Conservation (phyloP, 2,113 vertebrate genomes). For the Halcyon senegalensis region DNA sequence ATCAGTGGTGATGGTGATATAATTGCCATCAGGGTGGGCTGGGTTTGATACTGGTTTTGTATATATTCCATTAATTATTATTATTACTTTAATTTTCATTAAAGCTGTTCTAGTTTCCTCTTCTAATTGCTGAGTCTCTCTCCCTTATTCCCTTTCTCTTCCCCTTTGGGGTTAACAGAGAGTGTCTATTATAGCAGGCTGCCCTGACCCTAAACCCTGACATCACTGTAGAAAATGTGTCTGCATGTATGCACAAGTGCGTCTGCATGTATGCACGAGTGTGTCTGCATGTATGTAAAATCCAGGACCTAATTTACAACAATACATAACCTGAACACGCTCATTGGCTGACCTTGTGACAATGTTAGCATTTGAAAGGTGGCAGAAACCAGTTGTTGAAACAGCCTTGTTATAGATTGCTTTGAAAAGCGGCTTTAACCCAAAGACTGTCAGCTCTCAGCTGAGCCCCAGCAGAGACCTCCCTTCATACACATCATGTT, state of each 20-base stretch:
- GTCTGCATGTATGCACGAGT: not conserved
- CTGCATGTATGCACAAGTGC: not conserved
- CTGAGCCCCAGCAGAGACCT: not conserved
- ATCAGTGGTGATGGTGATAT: too few relatives aligned
- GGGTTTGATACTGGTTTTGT: too few relatives aligned
- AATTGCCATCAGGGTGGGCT: too few relatives aligned
- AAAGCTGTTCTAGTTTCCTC: too few relatives aligned
- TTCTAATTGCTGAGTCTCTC: too few relatives aligned
- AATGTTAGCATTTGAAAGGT: not conserved
- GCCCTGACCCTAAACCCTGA: too few relatives aligned
- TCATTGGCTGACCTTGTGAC: not conserved
- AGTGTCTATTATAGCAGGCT: too few relatives aligned
- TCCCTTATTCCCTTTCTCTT: too few relatives aligned
- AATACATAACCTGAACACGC: rapidly evolving
- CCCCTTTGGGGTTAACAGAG: too few relatives aligned
- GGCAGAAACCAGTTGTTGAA: not conserved
- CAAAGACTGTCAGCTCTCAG: not conserved
- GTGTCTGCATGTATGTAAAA: not conserved
- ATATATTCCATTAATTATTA: too few relatives aligned
- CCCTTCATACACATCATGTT: not conserved
- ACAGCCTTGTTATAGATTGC: not conserved
- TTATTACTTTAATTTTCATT: too few relatives aligned
- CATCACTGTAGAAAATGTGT: not conserved
- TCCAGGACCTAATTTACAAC: not conserved
- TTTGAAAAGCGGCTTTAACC: not conserved